phyloP scores from a whole-genome alignment of 2,113 vertebrate species.

The Notarius lentiginosus region DNA sequence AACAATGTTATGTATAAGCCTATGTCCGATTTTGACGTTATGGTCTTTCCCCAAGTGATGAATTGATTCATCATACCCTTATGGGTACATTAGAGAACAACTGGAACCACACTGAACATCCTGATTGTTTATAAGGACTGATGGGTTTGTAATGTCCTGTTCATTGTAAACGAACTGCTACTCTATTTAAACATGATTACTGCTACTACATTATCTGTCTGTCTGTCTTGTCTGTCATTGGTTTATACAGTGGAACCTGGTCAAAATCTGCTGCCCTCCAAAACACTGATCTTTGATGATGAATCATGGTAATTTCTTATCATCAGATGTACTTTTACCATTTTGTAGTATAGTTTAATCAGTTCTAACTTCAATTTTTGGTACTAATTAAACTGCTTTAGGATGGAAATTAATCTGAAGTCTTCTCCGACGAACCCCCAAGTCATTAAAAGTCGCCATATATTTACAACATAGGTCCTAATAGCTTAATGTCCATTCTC shows the following conservation, averaged over 20 bases:
- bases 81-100: neutral
- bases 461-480: constrained; percentile 45
- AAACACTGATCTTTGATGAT: neutral
- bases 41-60: neutral
- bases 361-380: neutral
- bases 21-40: neutral
- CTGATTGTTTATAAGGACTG: neutral
- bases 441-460: constrained; percentile 26
- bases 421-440: neutral
- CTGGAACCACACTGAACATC: neutral
- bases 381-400: neutral
- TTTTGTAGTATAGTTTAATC: neutral
- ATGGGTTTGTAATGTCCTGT: neutral
- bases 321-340: neutral
- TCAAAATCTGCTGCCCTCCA: neutral
- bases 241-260: neutral
- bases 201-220: neutral
- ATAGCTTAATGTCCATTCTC: constrained; percentile 20
- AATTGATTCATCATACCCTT: neutral
- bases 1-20: neutral
- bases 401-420: neutral
- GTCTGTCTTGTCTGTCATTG: neutral
- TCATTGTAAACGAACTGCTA: neutral
- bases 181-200: neutral
- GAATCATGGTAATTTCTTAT: neutral